These are phyloP conservation scores for Neodiprion fabricii DNA, from an alignment of 1,140 invertebrate species.

Conservation along the genomic window DNA sequence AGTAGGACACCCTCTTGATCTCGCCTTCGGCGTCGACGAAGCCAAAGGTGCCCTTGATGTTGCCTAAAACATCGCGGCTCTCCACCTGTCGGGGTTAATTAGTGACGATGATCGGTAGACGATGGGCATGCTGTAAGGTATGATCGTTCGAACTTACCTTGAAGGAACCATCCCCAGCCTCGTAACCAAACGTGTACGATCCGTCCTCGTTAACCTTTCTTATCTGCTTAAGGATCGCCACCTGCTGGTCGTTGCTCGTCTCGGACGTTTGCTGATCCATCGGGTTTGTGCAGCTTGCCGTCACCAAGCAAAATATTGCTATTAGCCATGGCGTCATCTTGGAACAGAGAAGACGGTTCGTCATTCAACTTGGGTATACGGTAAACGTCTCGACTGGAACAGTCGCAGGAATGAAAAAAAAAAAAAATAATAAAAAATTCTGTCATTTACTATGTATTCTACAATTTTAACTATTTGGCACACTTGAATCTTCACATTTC, in stretches of 20 bases:
- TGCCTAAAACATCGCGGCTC: conserved; percentile 79
- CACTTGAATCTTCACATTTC: neutral
- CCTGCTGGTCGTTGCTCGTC: conserved; percentile 57
- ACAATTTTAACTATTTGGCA: neutral
- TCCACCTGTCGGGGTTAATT: conserved; percentile 64
- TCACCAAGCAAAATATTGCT: conserved; percentile 56
- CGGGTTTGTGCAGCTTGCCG: conserved; percentile 54
- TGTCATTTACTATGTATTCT: conserved; percentile 3
- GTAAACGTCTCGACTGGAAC: conserved; percentile 15
- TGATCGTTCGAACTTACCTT: conserved; percentile 59
- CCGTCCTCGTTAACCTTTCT: conserved; percentile 83
- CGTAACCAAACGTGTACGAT: conserved; percentile 85
- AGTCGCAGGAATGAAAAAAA: neutral
- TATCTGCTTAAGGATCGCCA: conserved; percentile 77
- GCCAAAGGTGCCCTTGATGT: conserved; percentile 87
- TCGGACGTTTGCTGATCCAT: conserved; percentile 59
- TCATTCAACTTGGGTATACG: conserved; percentile 12
- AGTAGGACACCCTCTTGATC: conserved; percentile 85
- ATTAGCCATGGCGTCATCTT: conserved; percentile 62
- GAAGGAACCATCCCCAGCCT: conserved; percentile 83
- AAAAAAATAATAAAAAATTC: conserved; percentile 20
- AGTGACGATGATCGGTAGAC: neutral
- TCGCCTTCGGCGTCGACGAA: conserved; percentile 82
- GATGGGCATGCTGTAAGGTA: neutral
- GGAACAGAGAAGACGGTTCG: conserved; percentile 33